Percentiles rank a stretch among this genome's conserved stretches.
Conservation (phyloP, 1,140 invertebrate species). For the Bombus consobrinus region DNA sequence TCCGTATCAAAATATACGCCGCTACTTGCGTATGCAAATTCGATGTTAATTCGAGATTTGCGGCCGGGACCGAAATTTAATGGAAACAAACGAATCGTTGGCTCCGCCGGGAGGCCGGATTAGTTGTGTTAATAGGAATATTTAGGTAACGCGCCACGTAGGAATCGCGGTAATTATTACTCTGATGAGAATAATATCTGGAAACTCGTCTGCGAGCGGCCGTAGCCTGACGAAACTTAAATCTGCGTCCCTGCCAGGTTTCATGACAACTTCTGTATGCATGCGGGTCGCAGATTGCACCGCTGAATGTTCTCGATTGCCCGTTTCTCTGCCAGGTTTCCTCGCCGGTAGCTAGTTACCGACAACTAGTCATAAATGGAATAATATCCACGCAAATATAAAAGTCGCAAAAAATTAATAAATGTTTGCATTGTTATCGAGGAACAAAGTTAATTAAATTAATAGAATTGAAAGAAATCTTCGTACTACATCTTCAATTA, state of each 20-base stretch:
- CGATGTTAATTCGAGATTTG: not conserved
- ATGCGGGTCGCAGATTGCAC: constrained; percentile 37
- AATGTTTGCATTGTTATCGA: too few relatives aligned
- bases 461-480: too few relatives aligned
- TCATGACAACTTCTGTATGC: constrained; percentile 37
- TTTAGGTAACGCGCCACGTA: constrained; percentile 17
- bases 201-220: not conserved
- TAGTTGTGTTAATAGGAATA: not conserved
- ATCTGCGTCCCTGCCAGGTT: constrained; percentile 1
- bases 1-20: not conserved
- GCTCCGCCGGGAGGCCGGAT: not conserved
- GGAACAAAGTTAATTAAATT: too few relatives aligned
- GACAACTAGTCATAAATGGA: constrained; percentile 1
- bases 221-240: constrained; percentile 20
- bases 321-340: constrained; percentile 33
- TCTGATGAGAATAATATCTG: constrained; percentile 39
- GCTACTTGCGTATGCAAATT: not conserved
- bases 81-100: constrained; percentile 1
- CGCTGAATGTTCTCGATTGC: constrained; percentile 44
- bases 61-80: not conserved
- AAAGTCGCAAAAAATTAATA: not conserved
- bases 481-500: too few relatives aligned
- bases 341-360: constrained; percentile 22
- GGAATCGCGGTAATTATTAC: constrained; percentile 38
- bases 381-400: not conserved